Conservation (phyloP, 2,113 vertebrate genomes). For the Cynocephalus volans region DNA sequence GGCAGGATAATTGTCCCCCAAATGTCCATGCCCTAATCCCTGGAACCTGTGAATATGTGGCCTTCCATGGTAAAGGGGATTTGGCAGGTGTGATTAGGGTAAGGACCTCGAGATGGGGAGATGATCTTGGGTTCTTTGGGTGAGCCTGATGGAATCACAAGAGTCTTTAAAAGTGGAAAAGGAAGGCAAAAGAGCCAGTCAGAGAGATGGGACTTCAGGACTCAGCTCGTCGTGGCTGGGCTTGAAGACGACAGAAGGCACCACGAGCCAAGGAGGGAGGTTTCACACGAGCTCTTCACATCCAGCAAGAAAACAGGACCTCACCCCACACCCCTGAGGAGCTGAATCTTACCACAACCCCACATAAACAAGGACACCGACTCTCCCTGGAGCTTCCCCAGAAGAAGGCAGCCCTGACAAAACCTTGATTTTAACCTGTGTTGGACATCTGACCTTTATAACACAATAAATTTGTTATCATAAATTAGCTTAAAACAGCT, state of each 20-base stretch:
- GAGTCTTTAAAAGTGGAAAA: too few species aligned
- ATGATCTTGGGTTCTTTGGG: neutral
- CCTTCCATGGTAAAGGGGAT: neutral
- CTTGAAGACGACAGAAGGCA: fast-evolving
- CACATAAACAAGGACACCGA: neutral
- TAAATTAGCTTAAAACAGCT: neutral
- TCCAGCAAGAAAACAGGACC: fast-evolving
- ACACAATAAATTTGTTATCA: too few species aligned
- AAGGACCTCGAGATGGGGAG: neutral
- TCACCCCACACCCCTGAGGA: fast-evolving
- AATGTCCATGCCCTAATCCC: fast-evolving
- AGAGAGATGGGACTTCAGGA: too few species aligned
- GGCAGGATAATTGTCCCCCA: neutral
- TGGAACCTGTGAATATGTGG: neutral
- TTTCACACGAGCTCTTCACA: too few species aligned
- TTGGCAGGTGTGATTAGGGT: too few species aligned
- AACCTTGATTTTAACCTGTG: neutral
- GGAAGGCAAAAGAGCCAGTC: neutral
- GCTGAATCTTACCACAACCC: neutral
- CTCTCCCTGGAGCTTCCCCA: neutral
- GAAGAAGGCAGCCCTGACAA: neutral
- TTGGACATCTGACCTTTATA: neutral
- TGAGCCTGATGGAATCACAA: neutral
- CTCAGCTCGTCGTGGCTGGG: neutral
- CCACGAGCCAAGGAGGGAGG: neutral